Percentiles rank a stretch among this genome's conserved stretches.
Conservation (phyloP, 2,113 vertebrate genomes). For the Caretta caretta region DNA sequence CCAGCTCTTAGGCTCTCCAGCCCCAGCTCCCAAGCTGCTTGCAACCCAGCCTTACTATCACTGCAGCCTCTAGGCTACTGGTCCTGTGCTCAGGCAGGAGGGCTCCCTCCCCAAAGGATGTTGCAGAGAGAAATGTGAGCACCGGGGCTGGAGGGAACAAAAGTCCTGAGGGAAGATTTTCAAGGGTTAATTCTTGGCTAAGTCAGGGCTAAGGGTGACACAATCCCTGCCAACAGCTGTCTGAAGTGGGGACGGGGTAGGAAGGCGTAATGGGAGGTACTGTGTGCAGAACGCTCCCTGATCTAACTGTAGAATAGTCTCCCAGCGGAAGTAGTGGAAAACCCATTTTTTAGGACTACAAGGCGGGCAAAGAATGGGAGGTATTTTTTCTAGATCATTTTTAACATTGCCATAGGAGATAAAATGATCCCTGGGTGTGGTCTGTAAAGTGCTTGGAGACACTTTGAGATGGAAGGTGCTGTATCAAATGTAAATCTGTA, state of each 20-base stretch:
- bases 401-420: neutral
- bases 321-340: neutral
- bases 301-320: neutral
- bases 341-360: neutral
- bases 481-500: neutral
- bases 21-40: too few relatives aligned
- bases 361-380: neutral
- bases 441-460: neutral
- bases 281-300: neutral
- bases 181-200: neutral
- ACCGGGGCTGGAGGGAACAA: neutral
- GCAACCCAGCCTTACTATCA: too few relatives aligned
- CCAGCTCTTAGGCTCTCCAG: too few relatives aligned
- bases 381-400: neutral
- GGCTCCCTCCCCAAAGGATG: neutral
- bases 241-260: neutral
- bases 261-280: neutral
- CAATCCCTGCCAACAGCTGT: neutral
- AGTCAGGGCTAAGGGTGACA: neutral
- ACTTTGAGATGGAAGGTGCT: neutral
- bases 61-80: too few relatives aligned
- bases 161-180: neutral
- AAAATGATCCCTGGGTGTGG: neutral
- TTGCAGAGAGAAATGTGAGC: neutral
- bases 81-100: too few relatives aligned